Evolutionary conservation across 2,113 vertebrate genomes (phyloP).

Genomic region (Cricetomys ansorgei): DNA sequence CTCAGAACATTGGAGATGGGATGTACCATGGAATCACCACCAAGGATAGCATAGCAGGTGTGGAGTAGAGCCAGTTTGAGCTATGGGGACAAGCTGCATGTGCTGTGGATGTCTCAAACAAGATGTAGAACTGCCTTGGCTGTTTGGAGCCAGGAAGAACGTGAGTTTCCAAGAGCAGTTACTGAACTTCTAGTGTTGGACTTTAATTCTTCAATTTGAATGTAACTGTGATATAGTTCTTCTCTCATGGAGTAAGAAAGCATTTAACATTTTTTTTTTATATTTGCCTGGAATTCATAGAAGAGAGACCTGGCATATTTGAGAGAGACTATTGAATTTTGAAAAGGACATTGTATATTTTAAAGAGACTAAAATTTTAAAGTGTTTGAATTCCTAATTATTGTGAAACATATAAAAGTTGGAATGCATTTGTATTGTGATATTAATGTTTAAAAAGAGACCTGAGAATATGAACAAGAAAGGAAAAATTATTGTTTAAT

Average conservation of each 20-base stretch:
- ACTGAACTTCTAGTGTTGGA: neutral
- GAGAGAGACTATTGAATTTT: neutral
- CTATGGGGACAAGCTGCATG: too few relatives aligned
- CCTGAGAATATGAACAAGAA: neutral
- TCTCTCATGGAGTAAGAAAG: neutral
- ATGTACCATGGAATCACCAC: neutral
- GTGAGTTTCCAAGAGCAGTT: neutral
- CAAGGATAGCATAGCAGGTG: neutral
- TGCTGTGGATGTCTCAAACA: neutral
- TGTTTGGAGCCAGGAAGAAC: neutral
- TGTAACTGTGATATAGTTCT: neutral
- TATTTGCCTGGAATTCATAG: too few relatives aligned
- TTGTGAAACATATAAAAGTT: neutral
- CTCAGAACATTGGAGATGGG: neutral
- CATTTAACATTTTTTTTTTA: neutral
- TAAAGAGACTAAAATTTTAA: neutral
- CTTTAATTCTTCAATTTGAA: neutral
- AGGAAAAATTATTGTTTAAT: neutral
- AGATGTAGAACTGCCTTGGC: neutral
- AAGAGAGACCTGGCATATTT: neutral
- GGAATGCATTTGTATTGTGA: neutral
- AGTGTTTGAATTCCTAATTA: neutral
- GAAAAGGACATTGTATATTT: neutral
- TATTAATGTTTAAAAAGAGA: neutral
- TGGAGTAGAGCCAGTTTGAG: neutral